Percentiles rank a stretch among this genome's conserved stretches.
These are phyloP conservation scores for Stenodera caucasica DNA, from an alignment of 2,888 invertebrate species.

Conservation along the genomic window DNA sequence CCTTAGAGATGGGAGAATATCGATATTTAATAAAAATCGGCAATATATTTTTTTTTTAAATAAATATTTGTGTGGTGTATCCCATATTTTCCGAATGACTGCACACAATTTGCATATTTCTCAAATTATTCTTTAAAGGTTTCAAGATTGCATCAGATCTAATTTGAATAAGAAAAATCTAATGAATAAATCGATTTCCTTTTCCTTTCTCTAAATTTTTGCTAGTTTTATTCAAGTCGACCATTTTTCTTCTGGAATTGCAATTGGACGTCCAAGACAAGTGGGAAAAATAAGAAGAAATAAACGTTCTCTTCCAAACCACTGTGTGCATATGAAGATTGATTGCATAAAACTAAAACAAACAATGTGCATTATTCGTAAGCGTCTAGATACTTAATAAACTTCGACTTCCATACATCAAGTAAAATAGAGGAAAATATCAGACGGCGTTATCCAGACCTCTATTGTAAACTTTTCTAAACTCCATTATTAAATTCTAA, in stretches of 20 bases:
- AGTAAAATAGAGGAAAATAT: neutral
- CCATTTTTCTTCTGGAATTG: neutral
- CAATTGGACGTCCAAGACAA: neutral
- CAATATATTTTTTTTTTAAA: too few species aligned
- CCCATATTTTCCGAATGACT: neutral
- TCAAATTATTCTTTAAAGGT: too few species aligned
- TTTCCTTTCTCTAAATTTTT: neutral
- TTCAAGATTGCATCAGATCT: neutral
- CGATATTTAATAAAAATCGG: too few species aligned
- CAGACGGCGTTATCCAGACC: neutral
- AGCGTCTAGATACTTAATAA: neutral
- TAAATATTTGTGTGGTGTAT: too few species aligned
- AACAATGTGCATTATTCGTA: neutral
- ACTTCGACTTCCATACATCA: neutral
- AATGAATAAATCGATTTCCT: neutral
- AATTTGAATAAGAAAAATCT: neutral
- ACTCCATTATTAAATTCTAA: slow-evolving; percentile 1
- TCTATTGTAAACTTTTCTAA: slow-evolving; percentile 1
- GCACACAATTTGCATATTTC: neutral
- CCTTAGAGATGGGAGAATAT: too few species aligned
- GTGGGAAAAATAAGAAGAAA: neutral
- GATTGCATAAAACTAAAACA: neutral
- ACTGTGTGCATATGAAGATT: neutral
- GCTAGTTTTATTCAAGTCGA: neutral
- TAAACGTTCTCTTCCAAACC: neutral